phyloP scores from a whole-genome alignment of 2,888 invertebrate genomes.

The Glomeris marginata region DNA sequence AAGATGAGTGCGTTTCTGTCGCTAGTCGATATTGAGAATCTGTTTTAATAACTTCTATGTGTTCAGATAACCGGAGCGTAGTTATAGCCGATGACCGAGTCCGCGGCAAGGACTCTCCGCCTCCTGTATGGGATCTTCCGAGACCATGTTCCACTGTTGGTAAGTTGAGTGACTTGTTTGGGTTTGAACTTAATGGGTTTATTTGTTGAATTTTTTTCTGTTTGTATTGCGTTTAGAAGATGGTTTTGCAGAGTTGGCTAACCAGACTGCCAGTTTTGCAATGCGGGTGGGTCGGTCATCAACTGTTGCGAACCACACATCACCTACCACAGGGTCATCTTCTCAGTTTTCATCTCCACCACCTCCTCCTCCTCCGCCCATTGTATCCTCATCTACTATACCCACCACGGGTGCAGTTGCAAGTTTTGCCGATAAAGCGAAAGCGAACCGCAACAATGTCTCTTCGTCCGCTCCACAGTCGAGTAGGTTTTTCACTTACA shows the following conservation, averaged over 20 bases:
- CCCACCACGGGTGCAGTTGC: too few relatives aligned
- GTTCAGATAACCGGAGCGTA: neutral
- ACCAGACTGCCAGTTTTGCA: slow-evolving; percentile 14
- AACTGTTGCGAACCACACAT: neutral
- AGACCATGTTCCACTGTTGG: neutral
- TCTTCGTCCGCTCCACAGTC: too few relatives aligned
- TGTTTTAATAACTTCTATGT: too few relatives aligned
- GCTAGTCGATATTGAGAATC: too few relatives aligned
- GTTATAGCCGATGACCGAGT: slow-evolving; percentile 6
- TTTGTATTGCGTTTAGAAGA: slow-evolving; percentile 10
- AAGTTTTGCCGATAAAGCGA: too few relatives aligned
- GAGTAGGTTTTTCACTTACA: too few relatives aligned
- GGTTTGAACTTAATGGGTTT: neutral
- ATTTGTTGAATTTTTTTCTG: neutral
- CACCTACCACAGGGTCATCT: too few relatives aligned
- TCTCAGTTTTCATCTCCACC: too few relatives aligned
- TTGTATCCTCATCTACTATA: too few relatives aligned
- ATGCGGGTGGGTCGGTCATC: neutral
- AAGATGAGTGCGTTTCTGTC: too few relatives aligned
- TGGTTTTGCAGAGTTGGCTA: slow-evolving; percentile 13
- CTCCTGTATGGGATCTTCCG: slow-evolving; percentile 12
- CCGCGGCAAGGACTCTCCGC: slow-evolving; percentile 12
- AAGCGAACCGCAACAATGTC: too few relatives aligned
- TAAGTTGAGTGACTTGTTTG: neutral
- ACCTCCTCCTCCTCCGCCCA: too few relatives aligned